Evolutionary conservation across 2,113 vertebrate genomes (phyloP).

Genomic region (Oryctolagus cuniculus): DNA sequence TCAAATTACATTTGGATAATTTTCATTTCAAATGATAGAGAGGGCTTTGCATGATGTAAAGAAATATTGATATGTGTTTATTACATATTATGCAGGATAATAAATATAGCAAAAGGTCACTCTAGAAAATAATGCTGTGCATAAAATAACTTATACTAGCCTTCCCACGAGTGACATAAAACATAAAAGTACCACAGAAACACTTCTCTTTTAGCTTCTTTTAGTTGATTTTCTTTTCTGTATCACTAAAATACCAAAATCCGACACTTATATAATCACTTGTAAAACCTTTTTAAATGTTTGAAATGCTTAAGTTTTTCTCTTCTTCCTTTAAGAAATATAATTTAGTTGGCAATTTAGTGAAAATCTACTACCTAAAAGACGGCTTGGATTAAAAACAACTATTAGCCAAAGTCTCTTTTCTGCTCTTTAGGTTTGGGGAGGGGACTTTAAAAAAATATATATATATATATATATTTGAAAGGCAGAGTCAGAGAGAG

Average conservation of each 20-base stretch:
- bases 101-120: constrained; percentile 30
- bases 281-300: constrained; percentile 22
- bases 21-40: constrained; percentile 36
- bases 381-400: constrained; percentile 38
- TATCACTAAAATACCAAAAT: constrained; percentile 44
- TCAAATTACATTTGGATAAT: constrained; percentile 58
- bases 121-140: constrained; percentile 54
- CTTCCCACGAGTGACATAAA: constrained; percentile 29
- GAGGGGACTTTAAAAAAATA: neutral
- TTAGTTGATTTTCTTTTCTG: constrained; percentile 56
- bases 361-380: constrained; percentile 52
- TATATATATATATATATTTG: neutral
- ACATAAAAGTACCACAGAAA: neutral
- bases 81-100: constrained; percentile 38
- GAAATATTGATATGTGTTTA: constrained; percentile 55
- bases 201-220: constrained; percentile 42
- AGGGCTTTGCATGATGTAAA: constrained; percentile 26
- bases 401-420: constrained; percentile 40
- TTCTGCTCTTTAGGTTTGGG: constrained; percentile 24
- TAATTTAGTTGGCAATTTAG: constrained; percentile 55
- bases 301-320: constrained; percentile 50
- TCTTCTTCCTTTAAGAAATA: constrained; percentile 58
- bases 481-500: too few species aligned
- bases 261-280: constrained; percentile 33
- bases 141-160: constrained; percentile 7